phyloP scores from a whole-genome alignment of 2,113 vertebrate genomes.

The Pangasianodon gigas region DNA sequence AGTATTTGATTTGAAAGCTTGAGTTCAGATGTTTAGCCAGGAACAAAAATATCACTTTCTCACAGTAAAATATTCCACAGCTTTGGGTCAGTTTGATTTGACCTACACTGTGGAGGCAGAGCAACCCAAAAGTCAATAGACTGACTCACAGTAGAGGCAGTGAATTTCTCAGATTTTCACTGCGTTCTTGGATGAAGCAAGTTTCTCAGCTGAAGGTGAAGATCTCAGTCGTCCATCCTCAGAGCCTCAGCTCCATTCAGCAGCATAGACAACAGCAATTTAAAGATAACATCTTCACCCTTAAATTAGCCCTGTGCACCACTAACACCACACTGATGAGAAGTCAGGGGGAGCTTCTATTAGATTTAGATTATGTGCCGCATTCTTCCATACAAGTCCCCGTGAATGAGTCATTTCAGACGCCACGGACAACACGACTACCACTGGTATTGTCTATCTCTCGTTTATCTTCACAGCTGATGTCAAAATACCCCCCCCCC shows the following conservation, averaged over 20 bases:
- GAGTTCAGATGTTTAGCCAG: background rate
- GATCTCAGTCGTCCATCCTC: constrained; percentile 31
- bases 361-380: background rate
- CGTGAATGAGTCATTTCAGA: constrained; percentile 10
- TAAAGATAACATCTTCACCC: constrained; percentile 64
- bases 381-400: background rate
- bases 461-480: constrained; percentile 23
- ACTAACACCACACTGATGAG: constrained; percentile 51
- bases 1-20: background rate
- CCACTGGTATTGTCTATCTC: constrained; percentile 20
- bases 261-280: constrained; percentile 62
- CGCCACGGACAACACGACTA: constrained; percentile 20
- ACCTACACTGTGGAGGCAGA: background rate
- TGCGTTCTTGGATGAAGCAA: constrained; percentile 1
- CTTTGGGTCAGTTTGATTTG: background rate
- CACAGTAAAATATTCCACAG: background rate
- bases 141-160: background rate
- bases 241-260: background rate
- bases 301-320: constrained; percentile 41
- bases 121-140: background rate
- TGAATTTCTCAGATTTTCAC: background rate
- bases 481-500: background rate
- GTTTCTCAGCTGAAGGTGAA: constrained; percentile 24
- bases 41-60: background rate
- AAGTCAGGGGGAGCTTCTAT: background rate